Percentiles rank a stretch among this genome's conserved stretches.
These are phyloP conservation scores for Caenorhabditis virilis DNA, from an alignment of 2,888 invertebrate species.

Conservation along the genomic window DNA sequence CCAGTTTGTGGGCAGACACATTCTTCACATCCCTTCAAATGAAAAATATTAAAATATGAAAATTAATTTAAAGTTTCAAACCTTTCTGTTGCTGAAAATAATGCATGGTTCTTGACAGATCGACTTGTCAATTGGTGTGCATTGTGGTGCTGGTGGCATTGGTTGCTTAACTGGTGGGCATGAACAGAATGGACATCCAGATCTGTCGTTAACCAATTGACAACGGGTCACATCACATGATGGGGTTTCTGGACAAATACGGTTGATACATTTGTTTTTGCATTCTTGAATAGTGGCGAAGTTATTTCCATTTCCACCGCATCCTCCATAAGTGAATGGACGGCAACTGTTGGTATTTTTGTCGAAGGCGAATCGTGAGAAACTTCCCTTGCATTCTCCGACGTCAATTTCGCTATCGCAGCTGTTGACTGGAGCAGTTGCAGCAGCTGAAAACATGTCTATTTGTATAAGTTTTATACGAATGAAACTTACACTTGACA, in stretches of 20 bases:
- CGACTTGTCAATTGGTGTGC: slow-evolving; percentile 59
- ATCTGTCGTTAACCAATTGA: slow-evolving; percentile 61
- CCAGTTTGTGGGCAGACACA: slow-evolving; percentile 57
- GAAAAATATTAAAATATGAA: no score
- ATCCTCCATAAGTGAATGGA: slow-evolving; percentile 65
- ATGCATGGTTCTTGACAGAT: slow-evolving; percentile 66
- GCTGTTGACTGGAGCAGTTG: slow-evolving; percentile 26
- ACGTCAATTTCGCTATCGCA: slow-evolving; percentile 61
- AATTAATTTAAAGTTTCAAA: no score
- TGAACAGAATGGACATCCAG: slow-evolving; percentile 65
- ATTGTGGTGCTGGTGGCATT: slow-evolving; percentile 35
- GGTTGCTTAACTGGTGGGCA: slow-evolving; percentile 58
- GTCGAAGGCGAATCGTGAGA: slow-evolving; percentile 69
- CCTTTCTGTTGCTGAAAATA: slow-evolving; percentile 62
- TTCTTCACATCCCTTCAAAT: slow-evolving; percentile 63
- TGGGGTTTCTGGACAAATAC: slow-evolving; percentile 55
- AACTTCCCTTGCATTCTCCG: slow-evolving; percentile 56
- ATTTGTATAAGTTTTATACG: not conserved
- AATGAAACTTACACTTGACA: slow-evolving; percentile 9
- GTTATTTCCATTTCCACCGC: slow-evolving; percentile 68
- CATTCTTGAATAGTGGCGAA: slow-evolving; percentile 64
- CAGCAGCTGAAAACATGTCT: slow-evolving; percentile 14
- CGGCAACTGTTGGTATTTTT: slow-evolving; percentile 55
- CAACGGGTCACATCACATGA: slow-evolving; percentile 61
- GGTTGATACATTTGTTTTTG: slow-evolving; percentile 64